These are phyloP conservation scores for Hypolimnas misippus DNA, from an alignment of 2,888 invertebrate genomes.

Conservation along the genomic window DNA sequence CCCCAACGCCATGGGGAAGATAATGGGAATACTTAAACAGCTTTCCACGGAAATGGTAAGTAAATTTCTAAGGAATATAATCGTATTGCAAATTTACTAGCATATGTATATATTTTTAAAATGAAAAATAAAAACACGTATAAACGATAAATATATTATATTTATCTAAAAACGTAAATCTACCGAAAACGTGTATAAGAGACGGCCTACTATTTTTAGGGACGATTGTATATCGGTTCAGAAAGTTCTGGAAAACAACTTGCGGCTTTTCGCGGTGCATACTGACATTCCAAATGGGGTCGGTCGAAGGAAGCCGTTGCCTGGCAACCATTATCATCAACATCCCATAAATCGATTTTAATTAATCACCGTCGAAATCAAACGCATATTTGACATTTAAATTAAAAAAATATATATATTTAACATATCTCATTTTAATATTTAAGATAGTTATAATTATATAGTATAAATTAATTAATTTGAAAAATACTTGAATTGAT, in stretches of 20 bases:
- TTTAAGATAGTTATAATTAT: neutral
- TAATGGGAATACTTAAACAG: constrained; percentile 80
- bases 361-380: neutral
- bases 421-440: neutral
- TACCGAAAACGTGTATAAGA: too few relatives aligned
- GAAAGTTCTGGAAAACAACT: constrained; percentile 59
- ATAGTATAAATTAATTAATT: too few relatives aligned
- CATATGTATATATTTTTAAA: neutral
- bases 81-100: constrained; percentile 4
- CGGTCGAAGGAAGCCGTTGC: constrained; percentile 62
- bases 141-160: neutral
- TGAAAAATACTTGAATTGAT: too few relatives aligned
- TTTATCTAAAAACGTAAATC: neutral
- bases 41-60: constrained; percentile 82
- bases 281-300: constrained; percentile 27
- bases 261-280: neutral
- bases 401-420: constrained; percentile 14
- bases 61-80: constrained; percentile 8
- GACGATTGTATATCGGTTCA: constrained; percentile 31
- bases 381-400: neutral
- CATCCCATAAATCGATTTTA: neutral
- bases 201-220: neutral
- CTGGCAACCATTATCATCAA: constrained; percentile 54
- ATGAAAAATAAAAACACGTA: neutral
- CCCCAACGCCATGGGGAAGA: constrained; percentile 79